Base-by-base conservation (phyloP, 2,888 invertebrate species). In the Parnassius orleans region DNA sequence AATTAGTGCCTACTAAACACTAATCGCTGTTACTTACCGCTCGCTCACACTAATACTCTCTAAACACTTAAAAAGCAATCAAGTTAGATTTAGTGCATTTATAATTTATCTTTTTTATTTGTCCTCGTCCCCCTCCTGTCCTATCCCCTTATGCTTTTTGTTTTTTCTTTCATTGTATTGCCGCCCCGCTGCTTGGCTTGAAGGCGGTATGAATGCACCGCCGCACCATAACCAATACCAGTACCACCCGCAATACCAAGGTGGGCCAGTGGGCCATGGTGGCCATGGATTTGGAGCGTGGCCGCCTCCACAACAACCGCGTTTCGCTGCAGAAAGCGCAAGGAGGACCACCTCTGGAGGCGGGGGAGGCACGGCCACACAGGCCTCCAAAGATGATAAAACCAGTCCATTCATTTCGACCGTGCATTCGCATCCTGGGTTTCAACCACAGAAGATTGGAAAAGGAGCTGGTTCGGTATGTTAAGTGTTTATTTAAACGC, bases 391-490 rank as follows among this genome's bases (percentile, higher is more conserved):
- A 74, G 94, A 94, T 73, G 94, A 94, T 74, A 93, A 94, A 81
- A 94, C 95, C 69, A 97, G 95, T 83, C 98, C 98, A 19, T 98
- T 98, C 86, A 92, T 96, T 55, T 95, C 96, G 66, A 96, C 97
- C 57, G 94, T 96, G 69, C 97, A 97, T 92, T 97, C 98, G 52
- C 97, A 98, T 90, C 96, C 98, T 48, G 95, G 95, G 64, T 98
- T 98, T 87, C 95, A 96, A 70, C 98, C 98, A 11, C 98, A 98
- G 83, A 98, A 98, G 93, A 95, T 97, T 69, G 97, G 97, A 57
- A 97, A 98, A 81, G 93, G 94, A 1, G 87, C 92, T 61, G 82
- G 89, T 63, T 89, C 85, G 77, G 94, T 94, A 74, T 91, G 92
- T 87, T 42, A 5, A 51, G 46, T 44, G 3, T 24, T 24, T 24